phyloP scores from a whole-genome alignment of 1,140 invertebrate species.

The Oryctes rhinoceros region DNA sequence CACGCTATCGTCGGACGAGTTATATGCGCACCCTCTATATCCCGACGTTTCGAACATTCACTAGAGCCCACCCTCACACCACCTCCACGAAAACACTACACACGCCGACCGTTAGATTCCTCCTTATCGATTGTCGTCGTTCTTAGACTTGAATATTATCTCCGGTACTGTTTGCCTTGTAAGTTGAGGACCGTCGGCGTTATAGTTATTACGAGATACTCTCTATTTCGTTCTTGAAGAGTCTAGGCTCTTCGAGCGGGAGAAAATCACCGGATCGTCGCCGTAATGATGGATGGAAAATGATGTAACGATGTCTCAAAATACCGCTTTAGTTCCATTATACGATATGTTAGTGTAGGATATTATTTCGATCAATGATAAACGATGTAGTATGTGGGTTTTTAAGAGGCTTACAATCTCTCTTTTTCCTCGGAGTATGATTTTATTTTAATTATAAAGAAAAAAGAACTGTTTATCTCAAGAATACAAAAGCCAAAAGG shows the following conservation, averaged over 20 bases:
- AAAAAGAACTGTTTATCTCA: no score
- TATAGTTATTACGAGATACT: background rate
- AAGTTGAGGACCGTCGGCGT: background rate
- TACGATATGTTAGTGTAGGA: no score
- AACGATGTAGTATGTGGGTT: no score
- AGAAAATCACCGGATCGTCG: background rate
- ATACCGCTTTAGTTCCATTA: no score
- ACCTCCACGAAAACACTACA: background rate
- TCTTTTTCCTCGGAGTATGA: no score
- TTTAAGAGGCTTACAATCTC: no score
- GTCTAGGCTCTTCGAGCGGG: background rate
- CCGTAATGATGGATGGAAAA: background rate
- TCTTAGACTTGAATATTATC: slow-evolving; percentile 9
- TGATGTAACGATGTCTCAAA: background rate
- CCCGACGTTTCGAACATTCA: background rate
- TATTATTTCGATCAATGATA: no score
- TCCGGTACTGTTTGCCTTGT: background rate
- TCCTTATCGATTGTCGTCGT: slow-evolving; percentile 18
- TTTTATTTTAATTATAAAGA: no score
- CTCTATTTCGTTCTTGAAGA: background rate
- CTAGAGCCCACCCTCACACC: slow-evolving; percentile 5
- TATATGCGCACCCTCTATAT: background rate
- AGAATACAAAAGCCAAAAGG: no score
- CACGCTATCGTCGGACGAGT: background rate
- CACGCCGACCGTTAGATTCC: background rate